Conservation (phyloP, 2,888 invertebrate genomes). For the Micoletzkya japonica region DNA sequence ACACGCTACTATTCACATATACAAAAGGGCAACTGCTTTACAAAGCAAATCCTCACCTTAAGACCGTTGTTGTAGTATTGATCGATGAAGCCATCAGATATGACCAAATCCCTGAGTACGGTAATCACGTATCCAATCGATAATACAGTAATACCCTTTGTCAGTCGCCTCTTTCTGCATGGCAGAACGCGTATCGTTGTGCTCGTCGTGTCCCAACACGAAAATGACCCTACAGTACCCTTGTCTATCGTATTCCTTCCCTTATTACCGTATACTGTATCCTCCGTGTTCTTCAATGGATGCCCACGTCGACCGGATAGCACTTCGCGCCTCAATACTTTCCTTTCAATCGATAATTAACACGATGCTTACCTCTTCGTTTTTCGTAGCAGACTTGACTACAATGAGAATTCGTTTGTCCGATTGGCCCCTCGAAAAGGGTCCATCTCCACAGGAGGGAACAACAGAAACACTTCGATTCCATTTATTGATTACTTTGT, state of each 20-base stretch:
- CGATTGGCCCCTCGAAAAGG: background rate
- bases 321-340: background rate
- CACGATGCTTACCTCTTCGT: background rate
- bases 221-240: background rate
- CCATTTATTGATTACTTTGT: no score
- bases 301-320: background rate
- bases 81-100: slow-evolving; percentile 16
- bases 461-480: background rate
- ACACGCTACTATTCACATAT: background rate
- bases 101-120: slow-evolving; percentile 12
- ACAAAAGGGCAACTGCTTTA: background rate
- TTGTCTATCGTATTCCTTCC: background rate
- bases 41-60: background rate
- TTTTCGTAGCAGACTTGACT: background rate
- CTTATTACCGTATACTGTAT: background rate
- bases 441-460: background rate
- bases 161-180: background rate
- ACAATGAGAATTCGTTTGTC: background rate
- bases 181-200: background rate
- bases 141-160: background rate
- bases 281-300: background rate
- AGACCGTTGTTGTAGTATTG: slow-evolving; percentile 11
- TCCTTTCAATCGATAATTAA: no score
- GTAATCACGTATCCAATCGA: background rate
- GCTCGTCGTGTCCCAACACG: background rate